Evolutionary conservation across 2,113 vertebrate genomes (phyloP).

Genomic region (Notiomystis cincta): DNA sequence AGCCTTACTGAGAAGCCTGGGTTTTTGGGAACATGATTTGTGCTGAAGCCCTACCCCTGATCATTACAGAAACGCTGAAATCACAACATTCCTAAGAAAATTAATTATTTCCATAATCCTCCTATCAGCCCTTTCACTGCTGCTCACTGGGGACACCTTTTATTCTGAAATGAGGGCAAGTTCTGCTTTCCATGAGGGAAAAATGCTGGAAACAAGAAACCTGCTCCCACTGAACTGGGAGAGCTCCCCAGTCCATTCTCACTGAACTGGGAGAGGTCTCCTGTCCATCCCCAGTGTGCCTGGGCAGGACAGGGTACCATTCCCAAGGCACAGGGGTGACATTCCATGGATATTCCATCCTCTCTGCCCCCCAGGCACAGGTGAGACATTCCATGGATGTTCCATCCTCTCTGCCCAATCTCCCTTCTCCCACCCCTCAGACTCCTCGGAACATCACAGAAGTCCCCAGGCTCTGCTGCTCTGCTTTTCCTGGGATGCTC

Average conservation of each 20-base stretch:
- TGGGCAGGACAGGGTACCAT: not conserved
- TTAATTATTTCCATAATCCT: not conserved
- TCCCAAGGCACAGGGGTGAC: not conserved
- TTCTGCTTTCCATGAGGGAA: not conserved
- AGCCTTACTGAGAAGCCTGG: not conserved
- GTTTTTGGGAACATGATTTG: not conserved
- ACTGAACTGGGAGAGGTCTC: not conserved
- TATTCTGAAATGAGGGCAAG: not conserved
- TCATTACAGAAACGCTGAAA: not conserved
- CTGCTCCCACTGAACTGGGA: not conserved
- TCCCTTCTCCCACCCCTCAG: not conserved
- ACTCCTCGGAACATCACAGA: not conserved
- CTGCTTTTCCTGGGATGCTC: not conserved
- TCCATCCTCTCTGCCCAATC: not conserved
- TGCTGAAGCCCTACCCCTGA: not conserved
- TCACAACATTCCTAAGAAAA: constrained; percentile 10
- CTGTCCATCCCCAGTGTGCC: not conserved
- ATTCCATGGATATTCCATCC: not conserved
- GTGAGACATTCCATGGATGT: not conserved
- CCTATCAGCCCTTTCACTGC: not conserved
- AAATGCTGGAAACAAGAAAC: not conserved
- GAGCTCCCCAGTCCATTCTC: not conserved
- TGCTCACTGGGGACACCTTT: not conserved
- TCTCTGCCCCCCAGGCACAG: not conserved
- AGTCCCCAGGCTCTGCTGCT: not conserved